Conservation (phyloP, 2,113 vertebrate species). For the Cromileptes altivelis region DNA sequence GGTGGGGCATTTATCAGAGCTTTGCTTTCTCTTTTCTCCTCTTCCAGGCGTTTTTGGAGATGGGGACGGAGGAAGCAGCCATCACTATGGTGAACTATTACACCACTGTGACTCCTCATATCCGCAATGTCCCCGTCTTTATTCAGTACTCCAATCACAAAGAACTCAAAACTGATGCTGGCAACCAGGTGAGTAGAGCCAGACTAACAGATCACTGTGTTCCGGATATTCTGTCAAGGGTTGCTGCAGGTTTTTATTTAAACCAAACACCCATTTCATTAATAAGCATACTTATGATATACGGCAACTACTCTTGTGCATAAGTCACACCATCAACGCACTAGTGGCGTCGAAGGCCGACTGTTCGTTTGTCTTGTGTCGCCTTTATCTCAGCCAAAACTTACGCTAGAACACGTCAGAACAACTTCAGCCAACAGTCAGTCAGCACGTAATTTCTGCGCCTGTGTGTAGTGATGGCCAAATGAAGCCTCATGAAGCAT, state of each 20-base stretch:
- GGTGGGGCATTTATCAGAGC: background rate
- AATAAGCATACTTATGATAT: background rate
- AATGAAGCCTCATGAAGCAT: no score
- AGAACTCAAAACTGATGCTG: conserved; percentile 95
- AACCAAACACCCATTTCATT: background rate
- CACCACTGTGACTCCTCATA: conserved; percentile 92
- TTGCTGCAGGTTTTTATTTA: background rate
- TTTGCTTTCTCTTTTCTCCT: conserved; percentile 40
- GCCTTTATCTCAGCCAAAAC: no score
- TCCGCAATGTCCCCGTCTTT: conserved; percentile 95
- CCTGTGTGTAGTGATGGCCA: no score
- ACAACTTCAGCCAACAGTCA: no score
- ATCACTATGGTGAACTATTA: conserved; percentile 99
- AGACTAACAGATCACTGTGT: background rate
- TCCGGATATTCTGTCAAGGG: background rate
- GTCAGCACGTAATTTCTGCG: no score
- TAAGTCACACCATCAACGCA: no score
- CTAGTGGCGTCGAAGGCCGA: no score
- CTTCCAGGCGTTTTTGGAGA: conserved; percentile 94
- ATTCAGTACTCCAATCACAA: conserved; percentile 99
- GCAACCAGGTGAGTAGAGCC: conserved; percentile 89
- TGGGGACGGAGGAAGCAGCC: conserved; percentile 96
- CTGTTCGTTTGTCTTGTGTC: no score
- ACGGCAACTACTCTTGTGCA: background rate
- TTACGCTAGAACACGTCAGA: no score